Evolutionary conservation across 1,140 invertebrate species (phyloP), one percentile per base, ranked within the genome.

Genomic region (Caligus rogercresseyi): DNA sequence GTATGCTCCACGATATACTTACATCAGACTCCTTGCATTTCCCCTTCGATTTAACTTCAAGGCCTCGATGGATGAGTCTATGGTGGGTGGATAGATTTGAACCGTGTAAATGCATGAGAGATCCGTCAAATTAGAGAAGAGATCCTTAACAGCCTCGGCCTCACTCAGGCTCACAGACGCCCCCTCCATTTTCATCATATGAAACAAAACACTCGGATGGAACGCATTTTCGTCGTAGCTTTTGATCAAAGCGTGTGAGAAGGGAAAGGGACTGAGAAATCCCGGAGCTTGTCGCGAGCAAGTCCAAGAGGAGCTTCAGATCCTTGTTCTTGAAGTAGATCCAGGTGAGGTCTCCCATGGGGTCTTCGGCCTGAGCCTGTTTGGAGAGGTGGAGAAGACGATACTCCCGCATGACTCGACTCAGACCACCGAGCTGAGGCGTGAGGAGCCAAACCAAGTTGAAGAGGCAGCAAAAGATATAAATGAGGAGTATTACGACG

Each of bases 281-380:
- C 2, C 60, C 60, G 1, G 43, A 54, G 16, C 60, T 62, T 13
- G 31, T 52, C 43, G 60, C 31, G 16, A 62, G 20, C 51, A 62
- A 21, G 54, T 62, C 60, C 60, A 62, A 23, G 13, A 62, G 16
- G 16, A 62, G 51, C 24, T 54, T 52, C 51, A 62, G 43, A 25
- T 62, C 60, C 14, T 52, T 21, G 51, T 62, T 62, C 3, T 52
- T 62, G 19, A 31, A 62, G 18, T 62, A 62, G 1, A 62, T 53
- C 13, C 31, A 21, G 24, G 52, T 31, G 19, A 62, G 54, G 15
- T 62, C 60, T 14, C 60, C 60, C 14, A 62, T 13, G 7, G 21
- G 15, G 16, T 60, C 57, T 43, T 60, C 25, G 2, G 14, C 57
- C 1, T n/a, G 14, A 18, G 14, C 23, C 14, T 25, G 24, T 15